Percentiles rank a stretch among this genome's conserved stretches.
phyloP scores from a whole-genome alignment of 2,797 vertebrate genomes.

The Prionace glauca region DNA sequence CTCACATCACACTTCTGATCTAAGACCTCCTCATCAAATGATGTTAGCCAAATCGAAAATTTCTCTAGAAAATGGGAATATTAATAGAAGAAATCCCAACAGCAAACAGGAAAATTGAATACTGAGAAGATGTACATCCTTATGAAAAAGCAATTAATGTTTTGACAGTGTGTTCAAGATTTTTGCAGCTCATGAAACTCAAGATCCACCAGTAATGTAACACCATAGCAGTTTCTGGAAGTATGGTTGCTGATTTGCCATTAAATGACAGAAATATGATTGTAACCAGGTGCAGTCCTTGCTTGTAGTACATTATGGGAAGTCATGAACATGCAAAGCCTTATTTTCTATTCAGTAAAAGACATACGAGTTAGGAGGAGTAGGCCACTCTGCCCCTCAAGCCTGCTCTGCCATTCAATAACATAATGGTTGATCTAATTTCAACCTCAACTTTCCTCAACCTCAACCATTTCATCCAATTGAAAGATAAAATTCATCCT shows the following conservation, averaged over 20 bases:
- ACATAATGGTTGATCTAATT: too few species aligned
- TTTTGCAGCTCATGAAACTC: not conserved
- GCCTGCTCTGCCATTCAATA: too few species aligned
- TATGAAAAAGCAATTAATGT: not conserved
- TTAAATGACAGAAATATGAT: not conserved
- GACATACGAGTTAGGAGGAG: not conserved
- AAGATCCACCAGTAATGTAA: constrained; percentile 41
- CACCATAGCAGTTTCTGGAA: constrained; percentile 52
- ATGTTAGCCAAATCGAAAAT: not conserved
- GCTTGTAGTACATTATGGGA: not conserved
- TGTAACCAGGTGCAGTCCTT: not conserved
- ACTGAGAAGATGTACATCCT: not conserved
- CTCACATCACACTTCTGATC: not conserved
- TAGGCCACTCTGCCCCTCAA: too few species aligned
- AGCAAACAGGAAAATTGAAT: not conserved
- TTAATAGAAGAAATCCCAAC: not conserved
- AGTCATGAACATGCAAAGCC: not conserved
- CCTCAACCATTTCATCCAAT: too few species aligned
- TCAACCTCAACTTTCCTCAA: too few species aligned
- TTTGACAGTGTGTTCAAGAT: not conserved
- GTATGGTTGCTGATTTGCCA: too few species aligned
- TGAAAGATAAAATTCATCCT: too few species aligned
- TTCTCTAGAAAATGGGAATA: not conserved
- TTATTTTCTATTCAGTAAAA: not conserved
- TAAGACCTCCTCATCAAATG: not conserved